Conservation (phyloP, 2,888 invertebrate species). For the Drosophila kuntzei region DNA sequence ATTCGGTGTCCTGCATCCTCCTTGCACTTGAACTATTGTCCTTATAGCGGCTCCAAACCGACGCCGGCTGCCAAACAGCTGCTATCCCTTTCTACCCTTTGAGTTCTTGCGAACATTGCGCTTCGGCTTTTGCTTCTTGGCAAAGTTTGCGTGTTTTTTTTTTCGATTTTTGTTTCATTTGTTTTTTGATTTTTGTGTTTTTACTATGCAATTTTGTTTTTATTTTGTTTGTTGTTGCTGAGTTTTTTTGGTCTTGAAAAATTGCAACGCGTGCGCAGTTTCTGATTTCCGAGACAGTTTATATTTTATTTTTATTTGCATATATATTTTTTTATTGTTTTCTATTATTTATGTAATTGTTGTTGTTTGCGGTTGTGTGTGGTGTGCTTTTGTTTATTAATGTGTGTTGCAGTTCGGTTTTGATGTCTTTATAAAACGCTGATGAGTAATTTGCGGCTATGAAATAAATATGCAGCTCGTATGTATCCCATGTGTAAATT, state of each 20-base stretch:
- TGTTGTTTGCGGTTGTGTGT: slow-evolving; percentile 2
- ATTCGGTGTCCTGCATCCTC: slow-evolving; percentile 73
- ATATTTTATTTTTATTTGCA: slow-evolving; percentile 4
- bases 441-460: slow-evolving; percentile 47
- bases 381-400: slow-evolving; percentile 6
- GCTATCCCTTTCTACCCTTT: slow-evolving; percentile 71
- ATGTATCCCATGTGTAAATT: slow-evolving; percentile 18
- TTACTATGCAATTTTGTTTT: slow-evolving; percentile 45
- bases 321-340: slow-evolving; percentile 15
- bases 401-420: slow-evolving; percentile 23
- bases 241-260: slow-evolving; percentile 37
- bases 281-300: slow-evolving; percentile 20
- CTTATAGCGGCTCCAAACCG: slow-evolving; percentile 67
- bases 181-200: slow-evolving; percentile 17
- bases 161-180: neutral
- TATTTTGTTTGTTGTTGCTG: slow-evolving; percentile 25
- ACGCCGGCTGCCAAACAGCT: slow-evolving; percentile 40
- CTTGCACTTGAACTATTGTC: slow-evolving; percentile 85
- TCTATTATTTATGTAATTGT: slow-evolving; percentile 39
- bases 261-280: slow-evolving; percentile 68
- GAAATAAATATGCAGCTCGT: slow-evolving; percentile 15
- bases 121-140: slow-evolving; percentile 47
- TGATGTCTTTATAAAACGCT: slow-evolving; percentile 44
- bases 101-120: slow-evolving; percentile 5
- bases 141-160: slow-evolving; percentile 22